Conservation (phyloP, 2,888 invertebrate species). For the Nomada ruficornis region DNA sequence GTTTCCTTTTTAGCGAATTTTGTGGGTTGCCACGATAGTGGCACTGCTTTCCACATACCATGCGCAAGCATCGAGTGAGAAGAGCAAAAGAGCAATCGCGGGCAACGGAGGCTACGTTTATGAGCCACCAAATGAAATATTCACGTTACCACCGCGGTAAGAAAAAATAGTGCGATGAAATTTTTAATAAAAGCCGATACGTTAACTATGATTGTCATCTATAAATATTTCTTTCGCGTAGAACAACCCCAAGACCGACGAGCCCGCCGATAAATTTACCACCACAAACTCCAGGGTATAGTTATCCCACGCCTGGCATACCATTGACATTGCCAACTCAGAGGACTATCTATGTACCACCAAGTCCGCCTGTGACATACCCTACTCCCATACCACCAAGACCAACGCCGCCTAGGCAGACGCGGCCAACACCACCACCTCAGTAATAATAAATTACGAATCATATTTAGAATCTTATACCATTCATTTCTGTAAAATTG, state of each 20-base stretch:
- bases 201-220: no score
- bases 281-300: slow-evolving; percentile 25
- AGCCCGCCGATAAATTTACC: slow-evolving; percentile 41
- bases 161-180: slow-evolving; percentile 4
- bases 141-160: slow-evolving; percentile 77
- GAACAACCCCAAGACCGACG: not conserved
- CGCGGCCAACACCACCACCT: slow-evolving; percentile 8
- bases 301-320: slow-evolving; percentile 6
- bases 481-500: not conserved
- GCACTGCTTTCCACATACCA: slow-evolving; percentile 78
- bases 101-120: slow-evolving; percentile 79
- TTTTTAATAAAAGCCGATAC: no score
- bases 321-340: not conserved
- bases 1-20: slow-evolving; percentile 76
- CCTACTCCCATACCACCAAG: not conserved
- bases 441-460: slow-evolving; percentile 25
- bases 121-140: slow-evolving; percentile 72
- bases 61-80: slow-evolving; percentile 76
- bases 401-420: not conserved
- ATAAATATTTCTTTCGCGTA: not conserved
- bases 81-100: slow-evolving; percentile 79
- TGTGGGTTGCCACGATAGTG: slow-evolving; percentile 80
- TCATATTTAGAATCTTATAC: not conserved
- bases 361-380: not conserved
- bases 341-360: not conserved